Conservation (phyloP, 1,140 invertebrate species). For the Callitettix versicolor region DNA sequence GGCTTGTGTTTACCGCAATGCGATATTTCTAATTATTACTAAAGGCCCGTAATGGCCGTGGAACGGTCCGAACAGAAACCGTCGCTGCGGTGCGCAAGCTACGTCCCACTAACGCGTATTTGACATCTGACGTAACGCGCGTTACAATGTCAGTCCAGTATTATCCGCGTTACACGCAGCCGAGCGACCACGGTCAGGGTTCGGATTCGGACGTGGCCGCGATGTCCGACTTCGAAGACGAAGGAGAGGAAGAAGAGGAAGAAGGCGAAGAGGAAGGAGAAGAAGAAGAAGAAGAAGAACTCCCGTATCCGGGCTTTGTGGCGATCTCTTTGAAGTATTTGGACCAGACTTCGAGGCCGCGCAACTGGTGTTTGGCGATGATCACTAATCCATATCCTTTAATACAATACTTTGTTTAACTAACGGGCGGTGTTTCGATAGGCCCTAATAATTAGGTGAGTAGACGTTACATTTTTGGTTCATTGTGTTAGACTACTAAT, state of each 20-base stretch:
- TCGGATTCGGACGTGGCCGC: conserved; percentile 37
- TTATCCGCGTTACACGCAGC: conserved; percentile 4
- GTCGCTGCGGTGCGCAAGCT: no score
- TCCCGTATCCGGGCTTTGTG: conserved; percentile 83
- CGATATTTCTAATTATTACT: no score
- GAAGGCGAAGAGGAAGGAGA: conserved; percentile 23
- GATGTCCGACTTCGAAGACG: conserved; percentile 32
- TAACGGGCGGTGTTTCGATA: no score
- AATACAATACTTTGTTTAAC: not conserved
- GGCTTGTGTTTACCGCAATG: no score
- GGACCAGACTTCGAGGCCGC: conserved; percentile 70
- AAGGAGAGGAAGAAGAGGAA: conserved; percentile 22
- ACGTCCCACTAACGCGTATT: no score
- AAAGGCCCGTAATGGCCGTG: no score
- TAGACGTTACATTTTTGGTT: no score
- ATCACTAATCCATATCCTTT: conserved; percentile 99
- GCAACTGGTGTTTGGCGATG: conserved; percentile 85
- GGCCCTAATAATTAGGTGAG: no score
- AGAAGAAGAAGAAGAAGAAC: conserved; percentile 33
- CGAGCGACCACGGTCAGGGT: conserved; percentile 25
- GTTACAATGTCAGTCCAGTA: conserved; percentile 6
- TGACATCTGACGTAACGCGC: no score
- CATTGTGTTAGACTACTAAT: no score
- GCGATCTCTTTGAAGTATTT: conserved; percentile 72
- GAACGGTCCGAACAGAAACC: no score